Evolutionary conservation across 1,140 invertebrate species (phyloP).

Genomic region (Zeugodacus cucurbitae): DNA sequence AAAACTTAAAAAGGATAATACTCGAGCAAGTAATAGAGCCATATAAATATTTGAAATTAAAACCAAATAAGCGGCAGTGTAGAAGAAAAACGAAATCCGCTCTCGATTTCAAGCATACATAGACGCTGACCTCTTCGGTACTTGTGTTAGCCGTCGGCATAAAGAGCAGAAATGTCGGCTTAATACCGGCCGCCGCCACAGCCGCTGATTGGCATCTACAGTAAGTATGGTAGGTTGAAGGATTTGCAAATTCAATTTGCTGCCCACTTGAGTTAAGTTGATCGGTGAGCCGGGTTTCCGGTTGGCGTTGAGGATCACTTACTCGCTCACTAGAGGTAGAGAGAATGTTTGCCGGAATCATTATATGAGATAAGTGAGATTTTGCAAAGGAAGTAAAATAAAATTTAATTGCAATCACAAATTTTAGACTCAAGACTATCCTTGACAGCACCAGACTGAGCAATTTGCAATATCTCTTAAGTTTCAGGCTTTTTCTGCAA

Average conservation of each 20-base stretch:
- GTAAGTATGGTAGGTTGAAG: neutral
- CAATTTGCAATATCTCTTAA: too few relatives aligned
- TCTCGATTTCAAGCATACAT: neutral
- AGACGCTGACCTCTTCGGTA: neutral
- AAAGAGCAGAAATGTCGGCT: neutral
- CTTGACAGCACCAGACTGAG: too few relatives aligned
- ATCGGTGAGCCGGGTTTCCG: neutral
- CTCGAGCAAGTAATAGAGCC: neutral
- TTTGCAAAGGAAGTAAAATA: too few relatives aligned
- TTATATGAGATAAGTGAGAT: too few relatives aligned
- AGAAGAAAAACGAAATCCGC: neutral
- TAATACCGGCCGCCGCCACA: neutral
- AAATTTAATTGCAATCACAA: too few relatives aligned
- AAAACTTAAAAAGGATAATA: conserved; percentile 2
- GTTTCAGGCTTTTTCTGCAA: too few relatives aligned
- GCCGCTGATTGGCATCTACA: neutral
- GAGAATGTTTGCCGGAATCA: too few relatives aligned
- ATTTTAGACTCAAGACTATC: too few relatives aligned
- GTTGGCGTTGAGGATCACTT: neutral
- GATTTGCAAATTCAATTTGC: conserved; percentile 27
- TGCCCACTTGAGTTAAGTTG: neutral
- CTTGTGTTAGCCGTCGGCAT: neutral
- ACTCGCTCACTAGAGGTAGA: too few relatives aligned
- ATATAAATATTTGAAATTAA: conserved; percentile 33
- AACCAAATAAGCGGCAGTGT: neutral